Conservation (phyloP, 2,797 vertebrate species). For the Molothrus ater region DNA sequence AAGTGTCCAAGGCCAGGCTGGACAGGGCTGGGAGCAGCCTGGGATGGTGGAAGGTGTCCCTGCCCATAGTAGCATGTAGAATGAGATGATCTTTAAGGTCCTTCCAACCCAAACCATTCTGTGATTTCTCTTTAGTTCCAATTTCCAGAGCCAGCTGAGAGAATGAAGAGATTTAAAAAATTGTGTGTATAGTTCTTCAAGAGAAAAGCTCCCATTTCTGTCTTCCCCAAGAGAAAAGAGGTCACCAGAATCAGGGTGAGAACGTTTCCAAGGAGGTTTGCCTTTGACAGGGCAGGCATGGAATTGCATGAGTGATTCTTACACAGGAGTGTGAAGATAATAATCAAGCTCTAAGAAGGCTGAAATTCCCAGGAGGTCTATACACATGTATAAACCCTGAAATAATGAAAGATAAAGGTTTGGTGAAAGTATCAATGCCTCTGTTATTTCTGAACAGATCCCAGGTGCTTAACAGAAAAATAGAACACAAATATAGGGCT, state of each 20-base stretch:
- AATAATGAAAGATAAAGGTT: not conserved
- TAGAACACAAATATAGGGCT: not conserved
- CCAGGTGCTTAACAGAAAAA: not conserved
- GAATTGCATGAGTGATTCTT: not conserved
- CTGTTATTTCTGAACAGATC: not conserved
- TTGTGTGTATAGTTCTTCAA: not conserved
- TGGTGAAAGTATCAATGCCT: not conserved
- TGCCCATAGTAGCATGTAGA: rapidly evolving
- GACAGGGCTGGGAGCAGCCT: rapidly evolving
- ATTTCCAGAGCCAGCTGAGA: not conserved
- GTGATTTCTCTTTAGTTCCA: not conserved
- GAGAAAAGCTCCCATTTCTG: not conserved
- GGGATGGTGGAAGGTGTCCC: rapidly evolving
- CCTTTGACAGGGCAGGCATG: not conserved
- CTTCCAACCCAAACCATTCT: not conserved
- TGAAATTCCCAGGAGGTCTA: not conserved
- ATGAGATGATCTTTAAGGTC: not conserved
- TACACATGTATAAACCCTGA: not conserved
- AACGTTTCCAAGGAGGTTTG: not conserved
- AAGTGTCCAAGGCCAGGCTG: rapidly evolving
- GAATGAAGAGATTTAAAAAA: not conserved
- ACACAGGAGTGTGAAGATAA: not conserved
- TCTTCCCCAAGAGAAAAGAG: not conserved
- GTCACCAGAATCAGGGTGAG: conserved; percentile 42
- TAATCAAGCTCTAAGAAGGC: not conserved